A percentile compares a stretch with the other conserved stretches of the same genome.
phyloP scores from a whole-genome alignment of 1,140 invertebrate genomes.

The Microplitis mediator region DNA sequence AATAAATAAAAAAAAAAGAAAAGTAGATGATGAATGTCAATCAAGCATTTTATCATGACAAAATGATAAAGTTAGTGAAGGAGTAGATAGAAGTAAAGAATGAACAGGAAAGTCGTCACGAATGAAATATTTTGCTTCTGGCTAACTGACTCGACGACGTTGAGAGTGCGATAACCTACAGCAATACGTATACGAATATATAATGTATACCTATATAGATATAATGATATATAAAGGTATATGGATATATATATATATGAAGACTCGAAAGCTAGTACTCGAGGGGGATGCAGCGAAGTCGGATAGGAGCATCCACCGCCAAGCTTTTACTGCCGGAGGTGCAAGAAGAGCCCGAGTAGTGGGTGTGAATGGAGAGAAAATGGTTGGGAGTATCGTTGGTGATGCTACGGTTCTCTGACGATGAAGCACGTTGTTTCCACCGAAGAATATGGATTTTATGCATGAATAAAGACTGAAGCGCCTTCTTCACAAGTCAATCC shows the following conservation, averaged over 20 bases:
- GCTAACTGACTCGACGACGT: constrained; percentile 24
- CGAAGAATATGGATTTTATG: constrained; percentile 36
- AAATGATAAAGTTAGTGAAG: background rate
- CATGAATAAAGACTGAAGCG: constrained; percentile 31
- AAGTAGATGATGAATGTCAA: background rate
- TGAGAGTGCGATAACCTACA: constrained; percentile 19
- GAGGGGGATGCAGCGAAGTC: background rate
- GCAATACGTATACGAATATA: constrained; percentile 11
- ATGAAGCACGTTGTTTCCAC: constrained; percentile 31
- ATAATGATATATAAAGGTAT: background rate
- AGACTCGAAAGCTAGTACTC: background rate
- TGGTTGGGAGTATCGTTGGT: constrained; percentile 20
- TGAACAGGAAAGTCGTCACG: background rate
- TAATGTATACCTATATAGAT: constrained; percentile 12
- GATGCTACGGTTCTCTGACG: constrained; percentile 16
- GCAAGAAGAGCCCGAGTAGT: constrained; percentile 1
- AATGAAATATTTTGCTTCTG: constrained; percentile 25
- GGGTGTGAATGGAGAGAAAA: background rate
- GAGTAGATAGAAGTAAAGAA: background rate
- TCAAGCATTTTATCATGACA: no score
- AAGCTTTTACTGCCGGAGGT: constrained; percentile 26
- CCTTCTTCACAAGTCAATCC: constrained; percentile 24
- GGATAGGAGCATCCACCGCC: background rate
- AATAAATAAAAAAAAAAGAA: background rate
- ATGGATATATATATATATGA: background rate